Conservation (phyloP, 2,797 vertebrate species). For the Eulemur rubriventer region DNA sequence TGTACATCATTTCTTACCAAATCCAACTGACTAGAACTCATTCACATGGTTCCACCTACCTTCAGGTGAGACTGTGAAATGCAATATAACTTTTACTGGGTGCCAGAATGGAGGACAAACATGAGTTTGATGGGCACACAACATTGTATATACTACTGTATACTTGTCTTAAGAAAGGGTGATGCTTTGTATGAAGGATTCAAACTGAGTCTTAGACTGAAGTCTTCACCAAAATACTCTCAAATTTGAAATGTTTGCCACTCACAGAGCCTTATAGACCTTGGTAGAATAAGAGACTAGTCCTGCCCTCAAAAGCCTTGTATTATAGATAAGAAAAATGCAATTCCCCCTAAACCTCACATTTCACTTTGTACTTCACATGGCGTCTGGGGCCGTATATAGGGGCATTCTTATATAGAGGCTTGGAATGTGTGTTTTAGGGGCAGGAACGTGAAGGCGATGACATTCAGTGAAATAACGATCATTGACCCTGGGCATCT, state of each 20-base stretch:
- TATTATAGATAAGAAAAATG: neutral
- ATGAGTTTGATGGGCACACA: neutral
- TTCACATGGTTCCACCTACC: neutral
- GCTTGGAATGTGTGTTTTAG: neutral
- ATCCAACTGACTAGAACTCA: neutral
- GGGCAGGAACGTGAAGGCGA: neutral
- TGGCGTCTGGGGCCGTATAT: neutral
- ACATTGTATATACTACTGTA: neutral
- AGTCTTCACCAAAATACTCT: neutral
- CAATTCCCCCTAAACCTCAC: neutral
- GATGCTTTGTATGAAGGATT: neutral
- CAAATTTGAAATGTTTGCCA: constrained; percentile 15
- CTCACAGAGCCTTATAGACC: neutral
- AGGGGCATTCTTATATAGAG: neutral
- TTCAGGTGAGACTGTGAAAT: neutral
- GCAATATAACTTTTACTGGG: neutral
- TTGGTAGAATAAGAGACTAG: neutral
- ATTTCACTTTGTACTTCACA: constrained; percentile 13
- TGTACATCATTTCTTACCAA: neutral
- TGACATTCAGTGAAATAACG: neutral
- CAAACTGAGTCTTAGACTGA: neutral
- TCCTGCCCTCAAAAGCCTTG: neutral
- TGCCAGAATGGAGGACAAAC: neutral
- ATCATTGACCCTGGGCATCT: neutral
- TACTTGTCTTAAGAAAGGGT: neutral